Percentiles rank a stretch among this genome's conserved stretches.
Conservation (phyloP, 2,888 invertebrate genomes). For the Leucophenga montana region DNA sequence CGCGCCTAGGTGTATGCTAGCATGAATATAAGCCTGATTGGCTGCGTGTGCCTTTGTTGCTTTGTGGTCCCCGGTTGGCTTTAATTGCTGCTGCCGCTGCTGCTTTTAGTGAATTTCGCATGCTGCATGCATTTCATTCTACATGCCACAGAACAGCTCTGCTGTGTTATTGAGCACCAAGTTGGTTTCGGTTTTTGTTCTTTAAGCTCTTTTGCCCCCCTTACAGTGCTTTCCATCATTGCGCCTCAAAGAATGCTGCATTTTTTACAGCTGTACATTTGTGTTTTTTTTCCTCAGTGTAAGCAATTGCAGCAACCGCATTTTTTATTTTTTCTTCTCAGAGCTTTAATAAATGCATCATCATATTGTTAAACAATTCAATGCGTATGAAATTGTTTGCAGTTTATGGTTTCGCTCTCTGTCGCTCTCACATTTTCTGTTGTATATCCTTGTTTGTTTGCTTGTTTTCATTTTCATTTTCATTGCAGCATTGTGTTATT, state of each 20-base stretch:
- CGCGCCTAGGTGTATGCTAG: background rate
- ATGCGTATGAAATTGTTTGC: slow-evolving; percentile 8
- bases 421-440: background rate
- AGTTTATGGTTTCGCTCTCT: background rate
- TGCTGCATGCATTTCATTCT: background rate
- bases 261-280: background rate
- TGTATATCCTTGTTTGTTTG: background rate
- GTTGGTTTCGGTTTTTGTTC: too few species aligned
- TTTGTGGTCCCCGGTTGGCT: slow-evolving; percentile 24
- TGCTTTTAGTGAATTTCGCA: slow-evolving; percentile 31
- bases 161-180: background rate
- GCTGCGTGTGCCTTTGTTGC: slow-evolving; percentile 9
- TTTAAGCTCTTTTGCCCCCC: too few species aligned
- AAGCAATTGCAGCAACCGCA: background rate
- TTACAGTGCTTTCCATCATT: too few species aligned
- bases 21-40: slow-evolving; percentile 23
- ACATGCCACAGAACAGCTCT: background rate
- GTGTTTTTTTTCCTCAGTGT: background rate
- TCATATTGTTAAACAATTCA: background rate
- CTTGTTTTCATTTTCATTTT: background rate
- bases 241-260: background rate
- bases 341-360: too few species aligned
- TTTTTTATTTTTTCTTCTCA: background rate
- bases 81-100: slow-evolving; percentile 30
- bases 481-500: background rate